Conservation (phyloP, 92 coral and sea anemone species). For the Porites cylindrica region DNA sequence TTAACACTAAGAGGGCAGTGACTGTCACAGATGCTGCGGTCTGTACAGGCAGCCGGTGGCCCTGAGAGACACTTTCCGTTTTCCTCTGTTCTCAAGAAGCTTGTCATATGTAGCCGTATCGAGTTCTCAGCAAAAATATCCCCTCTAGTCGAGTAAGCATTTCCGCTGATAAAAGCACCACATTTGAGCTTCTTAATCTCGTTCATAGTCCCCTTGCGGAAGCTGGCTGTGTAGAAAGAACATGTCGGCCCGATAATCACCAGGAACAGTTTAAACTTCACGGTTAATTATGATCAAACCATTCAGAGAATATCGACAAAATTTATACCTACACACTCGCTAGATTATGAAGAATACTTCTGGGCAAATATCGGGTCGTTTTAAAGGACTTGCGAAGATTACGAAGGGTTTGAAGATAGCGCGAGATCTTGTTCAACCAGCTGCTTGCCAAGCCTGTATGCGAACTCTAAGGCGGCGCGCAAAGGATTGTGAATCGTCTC, state of each 20-base stretch:
- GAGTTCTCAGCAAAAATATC: not conserved
- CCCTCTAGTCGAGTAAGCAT: constrained; percentile 4
- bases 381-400: constrained; percentile 13
- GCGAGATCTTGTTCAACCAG: constrained; percentile 8
- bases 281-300: constrained; percentile 14
- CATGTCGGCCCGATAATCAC: constrained; percentile 15
- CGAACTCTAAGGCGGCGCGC: constrained; percentile 45
- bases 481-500: constrained; percentile 47
- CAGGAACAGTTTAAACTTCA: constrained; percentile 4
- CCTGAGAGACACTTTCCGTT: constrained; percentile 1
- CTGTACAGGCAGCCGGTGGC: constrained; percentile 1
- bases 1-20: constrained; percentile 31
- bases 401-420: constrained; percentile 39
- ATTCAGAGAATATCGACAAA: constrained; percentile 7
- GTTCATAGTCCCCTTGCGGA: constrained; percentile 9
- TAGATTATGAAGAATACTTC: constrained; percentile 18
- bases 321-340: constrained; percentile 42
- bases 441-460: constrained; percentile 42
- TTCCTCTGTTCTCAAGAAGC: constrained; percentile 17
- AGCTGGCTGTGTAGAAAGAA: constrained; percentile 32
- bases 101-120: not conserved
- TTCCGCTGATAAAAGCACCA: not conserved
- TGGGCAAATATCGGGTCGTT: constrained; percentile 2
- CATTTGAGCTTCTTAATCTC: not conserved
- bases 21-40: constrained; percentile 23